Evolutionary conservation across 2,888 invertebrate species (phyloP).

Genomic region (Leucoptera coffeella): DNA sequence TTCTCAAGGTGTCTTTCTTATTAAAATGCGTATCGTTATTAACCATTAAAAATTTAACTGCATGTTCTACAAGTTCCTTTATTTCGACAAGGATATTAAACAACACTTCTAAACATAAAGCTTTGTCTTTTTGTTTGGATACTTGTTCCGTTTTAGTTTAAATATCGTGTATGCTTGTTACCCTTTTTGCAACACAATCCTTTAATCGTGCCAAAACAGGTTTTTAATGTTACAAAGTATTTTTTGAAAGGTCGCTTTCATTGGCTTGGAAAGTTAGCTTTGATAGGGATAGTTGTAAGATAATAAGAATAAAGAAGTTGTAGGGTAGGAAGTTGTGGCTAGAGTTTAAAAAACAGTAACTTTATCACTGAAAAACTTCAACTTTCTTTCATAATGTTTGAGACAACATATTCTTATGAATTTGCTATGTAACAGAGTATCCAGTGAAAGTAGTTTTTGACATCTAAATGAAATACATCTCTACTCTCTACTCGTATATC

Average conservation of each 20-base stretch:
- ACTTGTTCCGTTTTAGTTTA: slow-evolving; percentile 9
- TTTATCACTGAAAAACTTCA: no score
- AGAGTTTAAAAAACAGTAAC: no score
- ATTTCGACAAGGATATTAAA: slow-evolving; percentile 33
- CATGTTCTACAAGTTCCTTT: slow-evolving; percentile 12
- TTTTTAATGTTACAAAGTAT: slow-evolving; percentile 47
- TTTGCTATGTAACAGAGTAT: no score
- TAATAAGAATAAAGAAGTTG: no score
- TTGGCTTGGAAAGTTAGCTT: no score
- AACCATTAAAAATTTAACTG: slow-evolving; percentile 39
- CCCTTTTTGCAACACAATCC: slow-evolving; percentile 12
- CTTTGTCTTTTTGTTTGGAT: slow-evolving; percentile 32
- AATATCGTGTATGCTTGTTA: slow-evolving; percentile 3
- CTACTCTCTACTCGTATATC: no score
- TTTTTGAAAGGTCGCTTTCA: slow-evolving; percentile 49
- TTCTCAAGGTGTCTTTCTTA: slow-evolving; percentile 26
- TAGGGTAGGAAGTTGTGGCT: no score
- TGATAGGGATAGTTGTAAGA: no score
- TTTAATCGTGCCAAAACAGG: slow-evolving; percentile 19
- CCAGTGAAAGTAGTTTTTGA: no score
- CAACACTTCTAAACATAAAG: slow-evolving; percentile 25
- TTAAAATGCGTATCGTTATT: slow-evolving; percentile 19
- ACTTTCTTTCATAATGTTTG: no score
- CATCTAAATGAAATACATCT: no score
- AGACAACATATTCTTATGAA: no score